Evolutionary conservation across 2,113 vertebrate genomes (phyloP).

Genomic region (Jaculus jaculus): DNA sequence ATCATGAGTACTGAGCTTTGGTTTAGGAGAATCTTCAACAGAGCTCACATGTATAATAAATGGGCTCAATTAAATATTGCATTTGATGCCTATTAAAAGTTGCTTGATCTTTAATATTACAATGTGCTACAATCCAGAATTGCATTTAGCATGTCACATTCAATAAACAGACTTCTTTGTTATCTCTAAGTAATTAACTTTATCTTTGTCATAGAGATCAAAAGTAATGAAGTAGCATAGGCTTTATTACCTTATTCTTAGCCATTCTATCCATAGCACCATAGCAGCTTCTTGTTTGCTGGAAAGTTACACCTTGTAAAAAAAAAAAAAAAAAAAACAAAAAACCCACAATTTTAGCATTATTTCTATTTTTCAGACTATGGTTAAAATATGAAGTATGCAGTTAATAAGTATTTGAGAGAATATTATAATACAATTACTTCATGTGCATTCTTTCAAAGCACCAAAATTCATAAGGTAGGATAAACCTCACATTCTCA

Average conservation of each 20-base stretch:
- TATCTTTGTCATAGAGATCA: constrained; percentile 72
- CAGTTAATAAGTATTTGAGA: not conserved
- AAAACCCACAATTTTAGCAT: not conserved
- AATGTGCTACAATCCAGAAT: constrained; percentile 58
- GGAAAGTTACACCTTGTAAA: constrained; percentile 46
- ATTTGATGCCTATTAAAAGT: constrained; percentile 74
- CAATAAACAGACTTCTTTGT: constrained; percentile 70
- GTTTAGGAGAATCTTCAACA: constrained; percentile 57
- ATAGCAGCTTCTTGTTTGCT: constrained; percentile 3
- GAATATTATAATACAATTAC: not conserved
- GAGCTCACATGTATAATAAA: constrained; percentile 67
- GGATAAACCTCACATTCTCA: not conserved
- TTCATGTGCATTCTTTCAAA: not conserved
- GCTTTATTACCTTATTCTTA: constrained; percentile 64
- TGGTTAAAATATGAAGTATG: constrained; percentile 19
- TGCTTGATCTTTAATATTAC: constrained; percentile 75
- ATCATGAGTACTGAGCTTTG: constrained; percentile 43
- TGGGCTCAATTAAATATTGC: constrained; percentile 73
- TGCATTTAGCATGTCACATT: constrained; percentile 70
- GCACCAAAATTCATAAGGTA: not conserved
- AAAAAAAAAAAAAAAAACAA: no score
- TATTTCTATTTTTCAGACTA: not conserved
- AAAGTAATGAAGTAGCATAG: constrained; percentile 62
- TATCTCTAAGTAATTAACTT: constrained; percentile 77
- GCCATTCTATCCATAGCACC: not conserved